phyloP scores from a whole-genome alignment of 2,888 invertebrate genomes.

The Mimas tiliae region DNA sequence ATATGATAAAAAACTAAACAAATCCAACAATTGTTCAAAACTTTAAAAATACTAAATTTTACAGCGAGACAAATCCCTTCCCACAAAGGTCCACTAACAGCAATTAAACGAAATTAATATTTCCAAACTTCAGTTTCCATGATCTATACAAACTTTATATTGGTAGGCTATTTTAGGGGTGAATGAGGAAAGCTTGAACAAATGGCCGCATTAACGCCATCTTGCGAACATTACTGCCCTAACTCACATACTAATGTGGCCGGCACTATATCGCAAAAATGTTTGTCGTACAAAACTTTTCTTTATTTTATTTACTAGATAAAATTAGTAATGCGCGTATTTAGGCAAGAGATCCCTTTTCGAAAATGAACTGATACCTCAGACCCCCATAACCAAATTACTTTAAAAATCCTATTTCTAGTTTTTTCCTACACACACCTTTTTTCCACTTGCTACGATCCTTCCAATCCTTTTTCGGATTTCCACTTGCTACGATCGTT shows the following conservation, averaged over 20 bases:
- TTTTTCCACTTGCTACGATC: too few species aligned
- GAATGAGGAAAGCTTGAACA: conserved; percentile 7
- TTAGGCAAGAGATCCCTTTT: too few species aligned
- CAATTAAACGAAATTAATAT: background rate
- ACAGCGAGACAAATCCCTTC: background rate
- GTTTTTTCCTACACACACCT: too few species aligned
- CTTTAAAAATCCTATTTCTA: too few species aligned
- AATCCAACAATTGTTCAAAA: too few species aligned
- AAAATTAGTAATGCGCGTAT: background rate
- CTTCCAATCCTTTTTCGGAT: too few species aligned
- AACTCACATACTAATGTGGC: conserved; percentile 19
- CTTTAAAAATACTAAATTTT: too few species aligned
- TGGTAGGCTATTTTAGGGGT: background rate
- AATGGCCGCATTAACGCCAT: conserved; percentile 23
- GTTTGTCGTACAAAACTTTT: conserved; percentile 27
- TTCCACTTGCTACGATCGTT: too few species aligned
- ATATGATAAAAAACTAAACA: too few species aligned
- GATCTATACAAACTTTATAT: background rate
- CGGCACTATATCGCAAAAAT: conserved; percentile 1
- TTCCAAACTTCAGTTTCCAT: background rate
- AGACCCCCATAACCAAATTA: too few species aligned
- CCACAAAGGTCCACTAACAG: background rate
- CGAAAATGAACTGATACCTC: too few species aligned
- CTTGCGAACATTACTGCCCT: conserved; percentile 17
- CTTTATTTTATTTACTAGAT: conserved; percentile 1